Conservation (phyloP, 2,113 vertebrate genomes). For the Clarias magur region DNA sequence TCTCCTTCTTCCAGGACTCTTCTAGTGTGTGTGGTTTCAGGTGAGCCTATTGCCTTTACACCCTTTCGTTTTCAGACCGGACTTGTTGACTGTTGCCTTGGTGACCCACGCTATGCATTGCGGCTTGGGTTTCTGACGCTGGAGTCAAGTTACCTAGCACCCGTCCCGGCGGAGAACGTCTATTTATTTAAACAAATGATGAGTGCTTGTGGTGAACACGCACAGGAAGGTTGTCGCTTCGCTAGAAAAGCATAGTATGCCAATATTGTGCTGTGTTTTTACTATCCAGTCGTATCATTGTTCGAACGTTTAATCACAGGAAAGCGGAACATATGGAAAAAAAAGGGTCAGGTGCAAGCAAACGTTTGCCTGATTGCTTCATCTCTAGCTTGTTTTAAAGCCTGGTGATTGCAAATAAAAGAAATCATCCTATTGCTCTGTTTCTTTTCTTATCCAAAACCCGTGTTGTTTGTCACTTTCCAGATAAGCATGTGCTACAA, state of each 20-base stretch:
- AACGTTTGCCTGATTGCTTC: too few relatives aligned
- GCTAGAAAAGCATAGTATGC: not conserved
- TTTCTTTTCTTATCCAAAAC: not conserved
- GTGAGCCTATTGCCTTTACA: slow-evolving; percentile 47
- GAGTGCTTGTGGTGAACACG: not conserved
- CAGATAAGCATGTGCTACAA: not conserved
- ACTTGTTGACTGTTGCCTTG: slow-evolving; percentile 51
- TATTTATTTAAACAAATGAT: slow-evolving; percentile 23
- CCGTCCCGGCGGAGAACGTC: slow-evolving; percentile 25
- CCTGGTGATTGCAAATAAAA: not conserved
- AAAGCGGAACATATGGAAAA: not conserved
- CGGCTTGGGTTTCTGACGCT: slow-evolving; percentile 50
- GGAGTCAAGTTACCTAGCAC: slow-evolving; percentile 45
- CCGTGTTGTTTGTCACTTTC: not conserved
- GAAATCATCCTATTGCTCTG: not conserved
- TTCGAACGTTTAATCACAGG: not conserved
- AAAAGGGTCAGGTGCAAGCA: not conserved
- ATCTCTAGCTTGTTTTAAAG: not conserved
- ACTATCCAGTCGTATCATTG: not conserved
- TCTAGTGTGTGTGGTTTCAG: slow-evolving; percentile 32
- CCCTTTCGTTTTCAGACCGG: slow-evolving; percentile 42
- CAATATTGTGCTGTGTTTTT: not conserved
- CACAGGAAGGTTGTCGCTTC: not conserved
- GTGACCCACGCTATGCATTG: slow-evolving; percentile 31
- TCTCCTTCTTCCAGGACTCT: not conserved